Evolutionary conservation across 2,888 invertebrate genomes (phyloP), one percentile per base, ranked within the genome.

Genomic region (Ceratothoa steindachneri): DNA sequence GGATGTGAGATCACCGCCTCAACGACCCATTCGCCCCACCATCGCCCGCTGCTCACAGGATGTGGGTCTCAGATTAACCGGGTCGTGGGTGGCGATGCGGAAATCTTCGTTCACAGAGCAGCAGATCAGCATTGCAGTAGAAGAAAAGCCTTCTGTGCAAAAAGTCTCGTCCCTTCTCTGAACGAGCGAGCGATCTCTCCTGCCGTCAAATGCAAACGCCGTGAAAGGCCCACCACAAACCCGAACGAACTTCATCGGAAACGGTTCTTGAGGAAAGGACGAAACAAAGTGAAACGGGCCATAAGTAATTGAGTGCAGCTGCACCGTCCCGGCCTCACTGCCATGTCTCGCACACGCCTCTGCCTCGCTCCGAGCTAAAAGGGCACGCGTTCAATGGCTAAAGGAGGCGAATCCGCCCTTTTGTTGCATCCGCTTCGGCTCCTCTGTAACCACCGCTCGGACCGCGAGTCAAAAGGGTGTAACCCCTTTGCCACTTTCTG

Each of bases 1-100:
- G 60, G 60, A 60, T 60, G 60, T 24, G 60, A 60, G 60, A 60
- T 60, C 60, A 60, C 60, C 70, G 60, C 70, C 60, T 70, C 70
- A 60, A 64, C 30, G 70, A 55, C 30, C 64, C 64, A 55, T 69
- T 64, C 60, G 64, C 70, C 69, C 70, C 64, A 75, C 73, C 73
- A 73, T 74, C 73, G 73, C 75, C 73, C 69, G 75, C 75, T 73
- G 78, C 72, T 75, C 75, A 71, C 73, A 78, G 78, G 78, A 78
- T 78, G 78, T 78, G 78, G 78, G 75, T 78, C 75, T 78, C 78
- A 78, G 78, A 78, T 78, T 78, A 78, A 78, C 78, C 75, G 75
- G 75, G 69, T 75, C 68, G 78, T 78, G 78, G 75, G 78, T 78
- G 75, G 78, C 75, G 66, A 73, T 60, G 66, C 68, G 73, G 60